Evolutionary conservation across 2,797 vertebrate genomes (phyloP).

Genomic region (Percopsis omiscomaycus): DNA sequence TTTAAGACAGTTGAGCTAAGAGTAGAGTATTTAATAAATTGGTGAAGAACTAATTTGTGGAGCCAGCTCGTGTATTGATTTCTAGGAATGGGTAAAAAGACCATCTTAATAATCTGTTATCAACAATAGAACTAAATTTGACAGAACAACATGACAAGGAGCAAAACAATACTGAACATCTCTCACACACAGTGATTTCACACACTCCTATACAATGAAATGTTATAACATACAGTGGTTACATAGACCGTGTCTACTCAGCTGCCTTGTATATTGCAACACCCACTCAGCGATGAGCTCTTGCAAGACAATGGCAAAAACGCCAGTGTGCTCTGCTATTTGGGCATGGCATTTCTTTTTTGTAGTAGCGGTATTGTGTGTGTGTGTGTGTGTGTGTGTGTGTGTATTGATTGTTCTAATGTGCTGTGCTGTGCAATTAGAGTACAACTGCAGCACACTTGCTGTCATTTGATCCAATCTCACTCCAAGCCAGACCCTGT

Average conservation of each 20-base stretch:
- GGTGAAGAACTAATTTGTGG: no score
- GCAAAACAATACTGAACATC: background rate
- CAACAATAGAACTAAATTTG: background rate
- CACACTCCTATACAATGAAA: constrained; percentile 28
- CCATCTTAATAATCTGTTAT: no score
- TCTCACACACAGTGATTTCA: background rate
- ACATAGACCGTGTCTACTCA: constrained; percentile 44
- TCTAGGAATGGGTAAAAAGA: no score
- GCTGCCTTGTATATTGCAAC: constrained; percentile 50
- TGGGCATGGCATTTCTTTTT: constrained; percentile 21
- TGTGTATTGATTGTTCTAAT: constrained; percentile 67
- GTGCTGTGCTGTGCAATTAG: constrained; percentile 68
- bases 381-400: constrained; percentile 11
- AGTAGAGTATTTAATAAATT: no score
- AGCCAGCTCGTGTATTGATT: no score
- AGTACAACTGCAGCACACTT: constrained; percentile 65
- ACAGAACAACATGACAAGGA: background rate
- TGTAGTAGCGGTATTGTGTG: constrained; percentile 25
- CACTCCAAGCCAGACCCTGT: constrained; percentile 56
- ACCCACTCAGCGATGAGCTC: constrained; percentile 52
- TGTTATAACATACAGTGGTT: constrained; percentile 37
- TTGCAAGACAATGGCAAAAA: constrained; percentile 56
- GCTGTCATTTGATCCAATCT: constrained; percentile 67
- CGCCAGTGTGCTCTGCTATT: constrained; percentile 50
- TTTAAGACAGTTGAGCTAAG: no score